These are phyloP conservation scores for Tenrec ecaudatus DNA, from an alignment of 2,113 vertebrate species.

Conservation along the genomic window DNA sequence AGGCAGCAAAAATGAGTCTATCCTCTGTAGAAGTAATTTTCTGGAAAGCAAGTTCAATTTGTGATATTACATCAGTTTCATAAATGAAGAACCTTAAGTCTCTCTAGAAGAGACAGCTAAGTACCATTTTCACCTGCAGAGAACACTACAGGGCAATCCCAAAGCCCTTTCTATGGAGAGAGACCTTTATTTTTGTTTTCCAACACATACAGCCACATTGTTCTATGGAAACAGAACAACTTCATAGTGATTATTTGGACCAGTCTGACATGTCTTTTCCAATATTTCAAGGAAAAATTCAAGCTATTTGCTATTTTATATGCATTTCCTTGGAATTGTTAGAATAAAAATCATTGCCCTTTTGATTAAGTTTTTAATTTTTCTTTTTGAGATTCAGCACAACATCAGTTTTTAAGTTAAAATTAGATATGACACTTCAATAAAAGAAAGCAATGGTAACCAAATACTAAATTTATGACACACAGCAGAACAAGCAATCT, in stretches of 20 bases:
- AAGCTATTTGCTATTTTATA: slow-evolving; percentile 68
- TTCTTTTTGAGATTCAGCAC: slow-evolving; percentile 56
- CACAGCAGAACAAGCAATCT: background rate
- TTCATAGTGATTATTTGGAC: slow-evolving; percentile 73
- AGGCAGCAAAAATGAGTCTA: slow-evolving; percentile 64
- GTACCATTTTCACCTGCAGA: slow-evolving; percentile 48
- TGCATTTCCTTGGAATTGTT: slow-evolving; percentile 68
- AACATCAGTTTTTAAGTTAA: slow-evolving; percentile 39
- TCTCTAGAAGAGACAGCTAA: slow-evolving; percentile 74
- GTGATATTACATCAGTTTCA: slow-evolving; percentile 72
- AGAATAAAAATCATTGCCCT: slow-evolving; percentile 64
- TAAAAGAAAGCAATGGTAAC: slow-evolving; percentile 43
- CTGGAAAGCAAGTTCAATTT: slow-evolving; percentile 75
- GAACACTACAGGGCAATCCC: slow-evolving; percentile 55
- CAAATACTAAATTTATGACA: background rate
- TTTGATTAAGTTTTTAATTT: background rate
- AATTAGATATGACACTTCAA: slow-evolving; percentile 38
- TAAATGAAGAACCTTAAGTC: slow-evolving; percentile 67
- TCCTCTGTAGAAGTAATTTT: slow-evolving; percentile 78
- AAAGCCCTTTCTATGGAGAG: slow-evolving; percentile 53
- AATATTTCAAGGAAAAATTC: slow-evolving; percentile 74
- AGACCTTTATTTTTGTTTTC: slow-evolving; percentile 69
- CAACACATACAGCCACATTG: slow-evolving; percentile 57
- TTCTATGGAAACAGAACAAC: slow-evolving; percentile 74
- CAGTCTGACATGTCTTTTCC: slow-evolving; percentile 50